These are phyloP conservation scores for Dasypolia templi DNA, from an alignment of 2,888 invertebrate species.

Conservation along the genomic window DNA sequence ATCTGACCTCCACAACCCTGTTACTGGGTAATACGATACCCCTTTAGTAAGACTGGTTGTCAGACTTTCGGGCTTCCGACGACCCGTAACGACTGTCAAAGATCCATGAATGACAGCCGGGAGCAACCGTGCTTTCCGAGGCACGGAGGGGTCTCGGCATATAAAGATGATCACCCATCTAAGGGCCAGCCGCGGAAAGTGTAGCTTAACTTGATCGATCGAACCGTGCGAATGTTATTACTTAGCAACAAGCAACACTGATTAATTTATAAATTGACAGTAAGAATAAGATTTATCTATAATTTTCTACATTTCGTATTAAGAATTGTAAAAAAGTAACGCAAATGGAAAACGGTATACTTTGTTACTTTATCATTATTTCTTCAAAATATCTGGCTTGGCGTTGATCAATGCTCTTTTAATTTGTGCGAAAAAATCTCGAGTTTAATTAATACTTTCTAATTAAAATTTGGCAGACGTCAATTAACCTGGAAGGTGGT, in stretches of 20 bases:
- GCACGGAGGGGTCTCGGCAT: too few species aligned
- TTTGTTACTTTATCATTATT: background rate
- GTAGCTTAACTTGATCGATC: too few species aligned
- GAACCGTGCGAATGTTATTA: too few species aligned
- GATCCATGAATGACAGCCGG: too few species aligned
- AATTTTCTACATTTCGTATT: background rate
- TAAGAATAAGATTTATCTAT: background rate
- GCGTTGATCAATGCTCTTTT: conserved; percentile 18
- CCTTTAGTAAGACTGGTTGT: too few species aligned
- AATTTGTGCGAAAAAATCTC: conserved; percentile 34
- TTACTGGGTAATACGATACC: too few species aligned
- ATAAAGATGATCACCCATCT: too few species aligned
- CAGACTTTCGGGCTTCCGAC: too few species aligned
- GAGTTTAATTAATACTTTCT: conserved; percentile 21
- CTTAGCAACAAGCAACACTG: background rate
- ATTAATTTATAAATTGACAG: conserved; percentile 11
- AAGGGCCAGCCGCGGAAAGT: too few species aligned
- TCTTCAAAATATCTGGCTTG: background rate
- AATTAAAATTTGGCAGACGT: conserved; percentile 30
- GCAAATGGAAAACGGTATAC: background rate
- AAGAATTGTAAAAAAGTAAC: background rate
- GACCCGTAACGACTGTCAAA: too few species aligned
- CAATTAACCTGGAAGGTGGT: conserved; percentile 41
- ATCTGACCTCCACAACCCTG: too few species aligned
- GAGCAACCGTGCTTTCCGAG: too few species aligned